Conservation (phyloP, 1,140 invertebrate genomes). For the Parapsyche elsis region DNA sequence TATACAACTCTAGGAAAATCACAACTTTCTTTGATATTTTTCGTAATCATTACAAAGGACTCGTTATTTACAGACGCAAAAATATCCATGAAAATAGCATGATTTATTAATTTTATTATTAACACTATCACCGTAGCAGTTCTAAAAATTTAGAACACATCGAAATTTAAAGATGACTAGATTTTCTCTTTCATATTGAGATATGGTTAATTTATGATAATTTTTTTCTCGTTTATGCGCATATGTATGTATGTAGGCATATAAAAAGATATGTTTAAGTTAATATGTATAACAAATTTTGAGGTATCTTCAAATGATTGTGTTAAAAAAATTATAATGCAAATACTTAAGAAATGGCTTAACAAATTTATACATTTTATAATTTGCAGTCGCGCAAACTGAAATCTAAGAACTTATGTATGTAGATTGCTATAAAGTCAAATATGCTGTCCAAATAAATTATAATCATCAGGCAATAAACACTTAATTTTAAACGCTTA, state of each 20-base stretch:
- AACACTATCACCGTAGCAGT: background rate
- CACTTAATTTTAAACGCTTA: slow-evolving; percentile 8
- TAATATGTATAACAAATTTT: background rate
- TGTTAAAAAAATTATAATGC: slow-evolving; percentile 5
- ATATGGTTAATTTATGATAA: background rate
- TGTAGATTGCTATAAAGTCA: too few species aligned
- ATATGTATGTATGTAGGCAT: background rate
- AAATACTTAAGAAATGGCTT: background rate
- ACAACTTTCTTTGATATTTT: slow-evolving; percentile 33
- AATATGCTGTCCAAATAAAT: slow-evolving; percentile 1
- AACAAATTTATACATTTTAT: background rate
- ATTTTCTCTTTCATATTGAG: background rate
- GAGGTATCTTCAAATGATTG: slow-evolving; percentile 36
- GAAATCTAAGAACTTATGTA: slow-evolving; percentile 13
- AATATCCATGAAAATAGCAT: slow-evolving; percentile 4
- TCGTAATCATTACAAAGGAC: background rate
- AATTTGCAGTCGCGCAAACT: slow-evolving; percentile 34
- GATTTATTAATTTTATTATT: background rate
- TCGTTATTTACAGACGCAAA: background rate
- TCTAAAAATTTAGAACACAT: background rate
- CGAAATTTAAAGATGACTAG: background rate
- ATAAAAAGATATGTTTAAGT: slow-evolving; percentile 25
- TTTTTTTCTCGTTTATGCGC: background rate
- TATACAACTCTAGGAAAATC: slow-evolving; percentile 24
- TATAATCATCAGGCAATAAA: background rate